phyloP scores from a whole-genome alignment of 2,113 vertebrate genomes.

The Leptosomus discolor region DNA sequence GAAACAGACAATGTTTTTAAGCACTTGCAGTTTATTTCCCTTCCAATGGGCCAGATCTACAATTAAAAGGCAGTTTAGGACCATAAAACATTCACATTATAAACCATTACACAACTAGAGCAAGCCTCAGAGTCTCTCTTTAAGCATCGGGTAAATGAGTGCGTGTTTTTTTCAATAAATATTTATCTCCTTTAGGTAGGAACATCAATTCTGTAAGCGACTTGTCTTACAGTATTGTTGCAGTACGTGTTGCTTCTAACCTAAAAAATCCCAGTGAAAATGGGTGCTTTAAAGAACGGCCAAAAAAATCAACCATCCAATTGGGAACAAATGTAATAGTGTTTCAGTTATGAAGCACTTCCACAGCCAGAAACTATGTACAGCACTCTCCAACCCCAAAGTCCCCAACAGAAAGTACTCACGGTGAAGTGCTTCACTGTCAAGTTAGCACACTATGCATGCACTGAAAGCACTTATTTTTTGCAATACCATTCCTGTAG shows the following conservation, averaged over 20 bases:
- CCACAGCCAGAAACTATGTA: neutral
- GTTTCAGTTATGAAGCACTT: neutral
- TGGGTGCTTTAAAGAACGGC: neutral
- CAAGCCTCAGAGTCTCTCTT: neutral
- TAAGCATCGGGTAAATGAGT: neutral
- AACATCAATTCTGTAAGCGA: neutral
- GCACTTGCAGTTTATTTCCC: conserved; percentile 98
- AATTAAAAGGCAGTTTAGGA: conserved; percentile 17
- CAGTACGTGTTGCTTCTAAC: neutral
- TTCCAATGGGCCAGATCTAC: conserved; percentile 96
- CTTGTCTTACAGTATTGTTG: neutral
- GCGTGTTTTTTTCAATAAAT: neutral
- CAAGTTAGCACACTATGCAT: neutral
- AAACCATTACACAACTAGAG: neutral
- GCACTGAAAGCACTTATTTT: neutral
- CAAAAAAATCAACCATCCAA: neutral
- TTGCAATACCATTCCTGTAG: neutral
- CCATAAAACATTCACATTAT: neutral
- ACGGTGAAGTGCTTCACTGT: neutral
- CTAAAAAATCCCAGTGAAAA: neutral
- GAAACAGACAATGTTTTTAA: conserved; percentile 94
- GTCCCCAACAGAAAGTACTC: neutral
- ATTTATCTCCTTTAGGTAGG: neutral
- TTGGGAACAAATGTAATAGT: neutral
- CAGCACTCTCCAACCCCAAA: neutral